Evolutionary conservation across 2,888 invertebrate genomes (phyloP), one percentile per base, ranked within the genome.

Genomic region (Cacoxenus indagator): DNA sequence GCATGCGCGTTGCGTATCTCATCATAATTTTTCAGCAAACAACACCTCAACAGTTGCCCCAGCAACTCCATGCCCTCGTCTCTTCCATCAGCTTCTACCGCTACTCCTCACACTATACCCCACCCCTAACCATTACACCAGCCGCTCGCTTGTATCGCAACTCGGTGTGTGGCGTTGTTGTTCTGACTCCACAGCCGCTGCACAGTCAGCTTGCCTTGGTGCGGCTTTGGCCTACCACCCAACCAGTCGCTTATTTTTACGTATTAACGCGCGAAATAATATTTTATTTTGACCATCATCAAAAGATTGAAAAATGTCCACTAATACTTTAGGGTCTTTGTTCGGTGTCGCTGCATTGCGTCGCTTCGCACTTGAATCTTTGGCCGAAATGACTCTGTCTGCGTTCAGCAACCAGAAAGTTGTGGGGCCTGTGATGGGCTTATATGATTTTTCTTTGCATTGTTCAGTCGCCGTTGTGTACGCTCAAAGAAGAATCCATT

Each of bases 281-380:
- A 84, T 84, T 80, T 81, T 80, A 80, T 81, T 83, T 83, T 85
- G 84, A 83, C 79, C 85, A 81, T 84, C 84, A 77, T 85, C 86
- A 86, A 87, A 87, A 85, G 87, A 85, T 86, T 87, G 87, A 87
- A 87, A 87, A 86, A 87, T 87, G 86, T 85, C 85, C 85, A 83
- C 85, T 83, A 85, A 85, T 86, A 81, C 83, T 81, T 85, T 83
- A 84, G 77, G 77, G 82, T 78, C 82, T 80, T 83, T 81, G 82
- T 77, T 62, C 26, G 26, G 11, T 59, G n/a, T n/a, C n/a, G n/a
- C n/a, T n/a, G n/a, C n/a, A n/a, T n/a, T 22, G 17, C 55, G 11
- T n/a, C 27, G 8, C 11, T 55, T 26, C n/a, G 24, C 9, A n/a
- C 4, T 55, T 48, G 48, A n/a, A 9, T 48, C 1, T 1, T 17